Conservation (phyloP, 2,113 vertebrate genomes). For the Bagarius yarrelli region DNA sequence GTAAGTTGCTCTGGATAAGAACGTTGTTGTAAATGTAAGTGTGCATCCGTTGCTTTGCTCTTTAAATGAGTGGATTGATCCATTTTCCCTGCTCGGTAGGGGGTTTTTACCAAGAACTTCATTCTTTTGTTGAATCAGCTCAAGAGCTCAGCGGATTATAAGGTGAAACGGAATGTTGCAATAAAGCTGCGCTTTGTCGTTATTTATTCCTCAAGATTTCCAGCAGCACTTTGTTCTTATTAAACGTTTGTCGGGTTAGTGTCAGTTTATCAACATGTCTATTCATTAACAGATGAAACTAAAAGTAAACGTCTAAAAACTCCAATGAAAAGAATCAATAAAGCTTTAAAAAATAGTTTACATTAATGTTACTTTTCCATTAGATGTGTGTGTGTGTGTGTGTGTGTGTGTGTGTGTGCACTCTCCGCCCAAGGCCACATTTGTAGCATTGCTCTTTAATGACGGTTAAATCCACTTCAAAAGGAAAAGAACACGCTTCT, state of each 20-base stretch:
- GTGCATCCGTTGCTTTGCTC: neutral
- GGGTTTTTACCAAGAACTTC: constrained; percentile 54
- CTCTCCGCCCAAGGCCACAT: neutral
- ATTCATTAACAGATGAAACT: neutral
- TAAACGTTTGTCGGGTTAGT: too few species aligned
- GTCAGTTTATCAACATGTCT: neutral
- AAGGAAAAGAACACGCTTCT: constrained; percentile 58
- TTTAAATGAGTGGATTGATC: neutral
- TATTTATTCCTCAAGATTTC: constrained; percentile 26
- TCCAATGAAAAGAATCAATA: too few species aligned
- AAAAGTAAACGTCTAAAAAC: neutral
- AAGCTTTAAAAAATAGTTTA: neutral
- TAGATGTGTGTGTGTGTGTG: neutral
- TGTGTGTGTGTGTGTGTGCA: neutral
- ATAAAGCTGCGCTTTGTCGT: constrained; percentile 54
- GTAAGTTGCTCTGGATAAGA: neutral
- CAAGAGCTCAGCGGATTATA: constrained; percentile 71
- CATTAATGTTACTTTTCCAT: neutral
- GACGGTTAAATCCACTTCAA: constrained; percentile 53
- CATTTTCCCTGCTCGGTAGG: neutral
- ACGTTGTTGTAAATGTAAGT: neutral
- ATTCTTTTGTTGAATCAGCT: constrained; percentile 66
- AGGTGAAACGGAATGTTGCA: constrained; percentile 66
- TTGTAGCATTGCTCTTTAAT: constrained; percentile 44
- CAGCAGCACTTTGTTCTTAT: neutral